Evolutionary conservation across 2,888 invertebrate species (phyloP), one percentile per base, ranked within the genome.

Genomic region (Nematopogon swammerdamellus): DNA sequence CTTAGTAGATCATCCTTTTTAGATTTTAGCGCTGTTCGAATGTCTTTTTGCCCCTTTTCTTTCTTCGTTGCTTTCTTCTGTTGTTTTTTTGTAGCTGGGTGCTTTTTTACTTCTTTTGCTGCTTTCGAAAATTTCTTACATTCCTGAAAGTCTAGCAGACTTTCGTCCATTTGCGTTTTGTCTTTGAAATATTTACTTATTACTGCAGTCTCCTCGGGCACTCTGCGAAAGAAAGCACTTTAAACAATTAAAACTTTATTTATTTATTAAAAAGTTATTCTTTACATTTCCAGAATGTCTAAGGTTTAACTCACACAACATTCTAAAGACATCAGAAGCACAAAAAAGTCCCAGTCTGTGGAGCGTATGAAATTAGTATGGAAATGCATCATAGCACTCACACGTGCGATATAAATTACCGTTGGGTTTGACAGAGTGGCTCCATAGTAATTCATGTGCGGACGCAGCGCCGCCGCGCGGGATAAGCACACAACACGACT

Each of bases 31-130:
- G 62, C 65, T 47, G 59, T 62, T 55, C 72, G 62, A 53, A 79
- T 80, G 52, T 79, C 75, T 59, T 68, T 75, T 50, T 75, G 76
- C 1, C 69, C 71, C 57, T 60, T 65, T 5, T 61, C 59, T 44
- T 50, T 60, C 58, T 68, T 73, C 4, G 57, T 58, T 47, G 52
- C 53, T 51, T 58, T 65, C 53, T 62, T 70, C 53, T 55, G 54
- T 45, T 49, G 56, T 50, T 49, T 55, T 49, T 45, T 20, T 46
- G 52, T 55, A 58, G 50, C 55, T 54, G 19, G 52, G 47, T 46
- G 52, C 45, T 48, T 64, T 65, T 29, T 57, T 51, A 18, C 49
- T 45, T 8, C 54, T 61, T 57, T 70, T 72, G 1, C 70, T 68
- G 5, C 64, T 50, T 49, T 60, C n/a, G n/a, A n/a, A n/a, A n/a